Evolutionary conservation across 2,888 invertebrate species (phyloP).

Genomic region (Nysson spinosus): DNA sequence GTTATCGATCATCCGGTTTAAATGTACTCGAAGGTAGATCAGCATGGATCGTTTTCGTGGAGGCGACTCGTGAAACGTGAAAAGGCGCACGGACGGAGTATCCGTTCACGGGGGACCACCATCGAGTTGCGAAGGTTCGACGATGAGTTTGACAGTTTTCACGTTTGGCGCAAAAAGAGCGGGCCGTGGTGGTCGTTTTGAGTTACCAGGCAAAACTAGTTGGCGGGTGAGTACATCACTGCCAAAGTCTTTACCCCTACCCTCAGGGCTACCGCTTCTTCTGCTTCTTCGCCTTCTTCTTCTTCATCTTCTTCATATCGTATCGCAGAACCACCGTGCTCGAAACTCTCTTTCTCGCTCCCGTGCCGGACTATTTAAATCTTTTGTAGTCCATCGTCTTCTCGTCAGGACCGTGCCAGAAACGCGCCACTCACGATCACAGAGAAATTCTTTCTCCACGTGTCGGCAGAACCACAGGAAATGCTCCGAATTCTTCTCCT

Average conservation of each 20-base stretch:
- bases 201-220: conserved; percentile 61
- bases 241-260: conserved; percentile 57
- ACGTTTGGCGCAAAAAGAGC: conserved; percentile 33
- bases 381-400: conserved; percentile 60
- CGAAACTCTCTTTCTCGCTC: conserved; percentile 6
- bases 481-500: too few relatives aligned
- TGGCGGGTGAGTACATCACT: conserved; percentile 56
- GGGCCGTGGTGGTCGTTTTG: conserved; percentile 64
- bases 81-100: too few relatives aligned
- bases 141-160: conserved; percentile 32
- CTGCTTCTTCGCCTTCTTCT: conserved; percentile 35
- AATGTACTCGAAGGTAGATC: too few relatives aligned
- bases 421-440: conserved; percentile 6
- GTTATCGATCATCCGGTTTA: too few relatives aligned
- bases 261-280: conserved; percentile 39
- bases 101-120: neutral
- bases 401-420: conserved; percentile 13
- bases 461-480: conserved; percentile 22
- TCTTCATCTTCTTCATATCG: conserved; percentile 39
- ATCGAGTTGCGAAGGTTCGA: neutral
- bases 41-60: too few relatives aligned
- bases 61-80: too few relatives aligned
- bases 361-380: conserved; percentile 67
- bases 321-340: conserved; percentile 43
- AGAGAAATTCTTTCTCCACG: conserved; percentile 33